These are phyloP conservation scores for Muraenolepis orangiensis DNA, from an alignment of 2,797 vertebrate genomes.

Conservation along the genomic window DNA sequence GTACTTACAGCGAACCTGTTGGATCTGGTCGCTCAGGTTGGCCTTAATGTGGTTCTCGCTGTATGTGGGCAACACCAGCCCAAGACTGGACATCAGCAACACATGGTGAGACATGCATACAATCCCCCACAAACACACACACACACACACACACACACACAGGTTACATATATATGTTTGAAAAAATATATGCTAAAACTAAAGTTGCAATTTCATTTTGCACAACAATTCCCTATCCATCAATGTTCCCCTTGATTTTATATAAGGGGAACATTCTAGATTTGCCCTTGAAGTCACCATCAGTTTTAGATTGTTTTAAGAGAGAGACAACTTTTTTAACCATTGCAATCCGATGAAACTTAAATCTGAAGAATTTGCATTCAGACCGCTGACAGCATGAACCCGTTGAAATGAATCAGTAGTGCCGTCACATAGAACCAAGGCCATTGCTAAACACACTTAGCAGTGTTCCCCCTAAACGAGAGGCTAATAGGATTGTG, in stretches of 20 bases:
- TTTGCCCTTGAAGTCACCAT: neutral
- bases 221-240: no score
- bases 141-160: no score
- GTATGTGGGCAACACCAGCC: slow-evolving; percentile 93
- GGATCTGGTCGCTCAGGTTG: slow-evolving; percentile 99
- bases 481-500: slow-evolving; percentile 35
- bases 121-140: neutral
- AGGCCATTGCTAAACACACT: slow-evolving; percentile 20
- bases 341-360: neutral
- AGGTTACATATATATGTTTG: neutral
- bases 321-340: neutral
- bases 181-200: neutral
- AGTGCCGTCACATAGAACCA: neutral
- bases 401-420: neutral
- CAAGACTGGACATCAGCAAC: slow-evolving; percentile 77
- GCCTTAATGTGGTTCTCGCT: slow-evolving; percentile 97
- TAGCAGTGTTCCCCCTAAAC: slow-evolving; percentile 30
- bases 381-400: neutral
- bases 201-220: no score
- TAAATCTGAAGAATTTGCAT: neutral
- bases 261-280: neutral
- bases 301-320: neutral
- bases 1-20: slow-evolving; percentile 99
- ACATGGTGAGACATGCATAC: slow-evolving; percentile 17
- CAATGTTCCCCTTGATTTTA: neutral